Base-by-base conservation (phyloP, 2,888 invertebrate genomes). In the Troides helena region DNA sequence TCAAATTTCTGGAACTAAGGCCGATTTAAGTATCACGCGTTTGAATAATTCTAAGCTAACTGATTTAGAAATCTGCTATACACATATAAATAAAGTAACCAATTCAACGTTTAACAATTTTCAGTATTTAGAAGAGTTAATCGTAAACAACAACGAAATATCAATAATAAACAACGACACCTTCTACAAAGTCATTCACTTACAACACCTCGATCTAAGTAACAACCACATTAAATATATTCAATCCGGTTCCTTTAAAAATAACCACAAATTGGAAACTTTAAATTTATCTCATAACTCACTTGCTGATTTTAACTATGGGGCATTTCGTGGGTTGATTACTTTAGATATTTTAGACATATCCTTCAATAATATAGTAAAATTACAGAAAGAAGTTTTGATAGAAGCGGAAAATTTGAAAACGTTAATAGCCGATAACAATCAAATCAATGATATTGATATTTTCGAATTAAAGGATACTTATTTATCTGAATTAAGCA, bases 281-380 rank as follows among this genome's bases (percentile, higher is more conserved):
- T 75, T 89, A 5, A 89, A 88, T 67, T 72, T 89, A 67, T 89
- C 89, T 21, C 87, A 89, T 72, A 89, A 89, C 70, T 74, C 36
- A 17, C 74, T 89, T 53, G 72, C 73, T 0, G 70, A 72, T 39
- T 68, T 89, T 23, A 78, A 78, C 21, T 89, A 86, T 71, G 89
- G 89, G 25, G 81, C 84, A 63, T 86, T 89, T 68, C 79, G 76
- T 14, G 87, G 87, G 5, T 73, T 89, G 12, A 70, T 74, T 18
- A 75, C 79, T 68, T 79, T 90, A 65, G 71, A 73, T 23, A 75
- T 76, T 10, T 73, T 90, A 70, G 89, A 90, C 73, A 73, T 89
- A 69, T 89, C 89, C 5, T 86, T 76, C 64, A 90, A 90, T 74
- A 69, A 73, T 18, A 81, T 90, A 1, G 74, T 76, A 58, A 83